Evolutionary conservation across 2,888 invertebrate genomes (phyloP).

Genomic region (Flabesymbios commensalis): DNA sequence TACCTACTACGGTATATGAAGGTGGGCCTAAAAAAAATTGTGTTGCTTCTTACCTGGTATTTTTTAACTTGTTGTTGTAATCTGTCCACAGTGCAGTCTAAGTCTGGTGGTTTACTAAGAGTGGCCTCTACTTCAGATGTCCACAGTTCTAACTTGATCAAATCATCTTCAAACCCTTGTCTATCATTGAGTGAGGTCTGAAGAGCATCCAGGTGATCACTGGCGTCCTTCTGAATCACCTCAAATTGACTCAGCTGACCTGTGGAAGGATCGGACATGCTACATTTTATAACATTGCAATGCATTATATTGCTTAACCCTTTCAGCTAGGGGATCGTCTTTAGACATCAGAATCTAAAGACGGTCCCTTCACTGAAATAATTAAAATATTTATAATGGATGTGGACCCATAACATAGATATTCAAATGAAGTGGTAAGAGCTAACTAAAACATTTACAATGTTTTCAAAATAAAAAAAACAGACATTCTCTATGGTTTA

Average conservation of each 20-base stretch:
- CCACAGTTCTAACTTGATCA: conserved; percentile 84
- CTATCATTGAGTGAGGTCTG: conserved; percentile 77
- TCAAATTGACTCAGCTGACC: conserved; percentile 74
- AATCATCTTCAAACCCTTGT: conserved; percentile 79
- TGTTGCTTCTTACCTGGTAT: conserved; percentile 46
- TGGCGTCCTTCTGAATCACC: conserved; percentile 73
- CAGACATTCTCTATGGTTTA: too few species aligned
- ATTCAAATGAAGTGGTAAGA: too few species aligned
- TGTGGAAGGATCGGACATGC: conserved; percentile 55
- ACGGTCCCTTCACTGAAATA: too few species aligned
- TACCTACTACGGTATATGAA: too few species aligned
- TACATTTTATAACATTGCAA: not conserved
- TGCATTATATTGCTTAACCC: too few species aligned
- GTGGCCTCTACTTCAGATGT: conserved; percentile 87
- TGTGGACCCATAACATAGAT: too few species aligned
- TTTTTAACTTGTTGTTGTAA: conserved; percentile 86
- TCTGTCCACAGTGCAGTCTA: conserved; percentile 76
- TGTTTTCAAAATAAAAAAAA: too few species aligned
- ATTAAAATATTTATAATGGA: too few species aligned
- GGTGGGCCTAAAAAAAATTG: too few species aligned
- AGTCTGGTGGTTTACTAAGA: conserved; percentile 78
- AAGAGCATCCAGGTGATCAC: conserved; percentile 74
- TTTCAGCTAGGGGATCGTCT: too few species aligned
- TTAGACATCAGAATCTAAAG: too few species aligned
- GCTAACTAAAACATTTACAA: too few species aligned